These are phyloP conservation scores for Limenitis arthemis DNA, from an alignment of 2,888 invertebrate species.

Conservation along the genomic window DNA sequence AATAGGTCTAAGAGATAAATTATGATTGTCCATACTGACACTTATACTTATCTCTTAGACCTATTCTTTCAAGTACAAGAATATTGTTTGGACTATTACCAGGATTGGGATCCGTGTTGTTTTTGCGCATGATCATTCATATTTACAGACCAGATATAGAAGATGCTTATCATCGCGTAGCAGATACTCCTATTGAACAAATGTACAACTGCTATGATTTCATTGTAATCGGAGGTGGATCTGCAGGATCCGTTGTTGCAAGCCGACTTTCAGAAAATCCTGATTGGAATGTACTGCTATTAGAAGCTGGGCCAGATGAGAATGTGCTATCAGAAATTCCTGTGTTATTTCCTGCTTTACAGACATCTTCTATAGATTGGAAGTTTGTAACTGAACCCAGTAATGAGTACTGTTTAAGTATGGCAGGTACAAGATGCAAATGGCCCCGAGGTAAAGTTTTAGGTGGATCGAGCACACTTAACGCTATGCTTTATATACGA, in stretches of 20 bases:
- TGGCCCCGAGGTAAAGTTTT: constrained; percentile 88
- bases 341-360: constrained; percentile 78
- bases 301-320: constrained; percentile 87
- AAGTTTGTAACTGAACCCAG: constrained; percentile 84
- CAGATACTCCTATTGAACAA: constrained; percentile 64
- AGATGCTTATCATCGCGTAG: constrained; percentile 75
- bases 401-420: constrained; percentile 76
- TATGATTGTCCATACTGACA: constrained; percentile 43
- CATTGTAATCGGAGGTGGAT: constrained; percentile 85
- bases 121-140: constrained; percentile 75
- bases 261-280: constrained; percentile 82
- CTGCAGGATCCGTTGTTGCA: constrained; percentile 86
- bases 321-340: constrained; percentile 81
- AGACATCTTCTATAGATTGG: constrained; percentile 85
- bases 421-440: constrained; percentile 75
- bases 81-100: constrained; percentile 77
- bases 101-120: constrained; percentile 74
- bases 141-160: constrained; percentile 80
- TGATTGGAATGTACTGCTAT: constrained; percentile 79
- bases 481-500: constrained; percentile 91
- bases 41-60: constrained; percentile 40
- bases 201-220: constrained; percentile 81
- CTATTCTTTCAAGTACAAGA: constrained; percentile 72
- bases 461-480: constrained; percentile 86
- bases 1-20: too few species aligned